Conservation (phyloP, 2,888 invertebrate genomes). For the Epinotia bilunana region DNA sequence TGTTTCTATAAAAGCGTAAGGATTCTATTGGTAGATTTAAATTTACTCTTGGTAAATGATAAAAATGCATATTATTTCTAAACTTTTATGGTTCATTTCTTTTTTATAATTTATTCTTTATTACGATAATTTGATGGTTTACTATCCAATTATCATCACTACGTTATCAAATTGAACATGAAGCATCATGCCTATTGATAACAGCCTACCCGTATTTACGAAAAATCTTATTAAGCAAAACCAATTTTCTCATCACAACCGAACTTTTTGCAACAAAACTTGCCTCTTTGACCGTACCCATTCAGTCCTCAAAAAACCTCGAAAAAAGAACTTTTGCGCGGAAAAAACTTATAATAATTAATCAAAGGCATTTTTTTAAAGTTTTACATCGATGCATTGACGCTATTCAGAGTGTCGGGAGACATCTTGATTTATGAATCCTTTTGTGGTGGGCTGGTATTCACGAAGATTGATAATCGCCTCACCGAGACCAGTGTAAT, state of each 20-base stretch:
- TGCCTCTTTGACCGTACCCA: neutral
- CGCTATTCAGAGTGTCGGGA: constrained; percentile 38
- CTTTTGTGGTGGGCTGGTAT: constrained; percentile 40
- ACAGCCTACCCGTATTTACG: too few relatives aligned
- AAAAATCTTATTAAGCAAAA: neutral
- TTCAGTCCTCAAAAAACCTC: constrained; percentile 29
- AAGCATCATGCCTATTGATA: too few relatives aligned
- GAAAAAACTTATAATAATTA: constrained; percentile 39
- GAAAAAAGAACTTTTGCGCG: constrained; percentile 21
- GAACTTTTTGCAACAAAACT: constrained; percentile 6
- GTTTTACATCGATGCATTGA: constrained; percentile 43
- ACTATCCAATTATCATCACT: too few relatives aligned
- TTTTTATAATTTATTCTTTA: too few relatives aligned
- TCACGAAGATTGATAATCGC: constrained; percentile 27
- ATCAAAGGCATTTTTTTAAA: constrained; percentile 37
- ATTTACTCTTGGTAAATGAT: too few relatives aligned
- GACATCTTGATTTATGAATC: constrained; percentile 43
- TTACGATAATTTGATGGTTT: too few relatives aligned
- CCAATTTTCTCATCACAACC: neutral
- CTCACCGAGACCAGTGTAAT: neutral
- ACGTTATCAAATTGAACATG: too few relatives aligned
- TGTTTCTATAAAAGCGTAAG: too few relatives aligned
- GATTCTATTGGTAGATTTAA: too few relatives aligned
- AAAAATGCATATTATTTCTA: too few relatives aligned
- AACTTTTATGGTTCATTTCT: too few relatives aligned